phyloP scores from a whole-genome alignment of 2,113 vertebrate species.

The Mohoua ochrocephala region DNA sequence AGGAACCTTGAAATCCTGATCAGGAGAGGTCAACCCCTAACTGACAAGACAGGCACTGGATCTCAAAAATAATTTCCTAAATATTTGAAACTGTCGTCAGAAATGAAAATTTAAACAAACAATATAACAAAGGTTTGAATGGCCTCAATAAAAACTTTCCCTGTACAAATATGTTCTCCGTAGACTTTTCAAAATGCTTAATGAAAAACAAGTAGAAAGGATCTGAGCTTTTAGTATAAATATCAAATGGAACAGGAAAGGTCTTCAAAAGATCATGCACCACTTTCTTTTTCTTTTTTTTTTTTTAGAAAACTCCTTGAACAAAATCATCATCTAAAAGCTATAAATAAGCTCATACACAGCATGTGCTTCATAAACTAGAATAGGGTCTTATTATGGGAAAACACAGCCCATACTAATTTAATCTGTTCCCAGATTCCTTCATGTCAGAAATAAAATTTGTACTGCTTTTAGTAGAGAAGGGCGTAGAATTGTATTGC shows the following conservation, averaged over 20 bases:
- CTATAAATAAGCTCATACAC: neutral
- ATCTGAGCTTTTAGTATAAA: neutral
- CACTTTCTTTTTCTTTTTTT: neutral
- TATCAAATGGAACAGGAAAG: neutral
- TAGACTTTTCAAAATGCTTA: neutral
- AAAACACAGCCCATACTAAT: neutral
- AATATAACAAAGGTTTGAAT: neutral
- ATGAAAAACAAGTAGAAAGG: neutral
- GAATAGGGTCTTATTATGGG: neutral
- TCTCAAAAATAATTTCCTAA: neutral
- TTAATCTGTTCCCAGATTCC: neutral
- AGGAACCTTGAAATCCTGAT: neutral
- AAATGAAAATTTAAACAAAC: neutral
- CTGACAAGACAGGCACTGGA: neutral
- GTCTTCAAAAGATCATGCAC: neutral
- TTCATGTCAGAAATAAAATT: neutral
- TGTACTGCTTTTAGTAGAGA: neutral
- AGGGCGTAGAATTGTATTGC: neutral
- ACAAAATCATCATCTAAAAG: neutral
- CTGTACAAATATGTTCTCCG: neutral
- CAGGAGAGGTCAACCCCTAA: neutral
- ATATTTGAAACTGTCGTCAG: neutral
- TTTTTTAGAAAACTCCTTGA: neutral
- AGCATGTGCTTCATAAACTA: neutral
- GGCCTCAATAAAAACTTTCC: neutral